Evolutionary conservation across 35 echinoderm and acorn worm species (phyloP).

Genomic region (Lytechinus variegatus): DNA sequence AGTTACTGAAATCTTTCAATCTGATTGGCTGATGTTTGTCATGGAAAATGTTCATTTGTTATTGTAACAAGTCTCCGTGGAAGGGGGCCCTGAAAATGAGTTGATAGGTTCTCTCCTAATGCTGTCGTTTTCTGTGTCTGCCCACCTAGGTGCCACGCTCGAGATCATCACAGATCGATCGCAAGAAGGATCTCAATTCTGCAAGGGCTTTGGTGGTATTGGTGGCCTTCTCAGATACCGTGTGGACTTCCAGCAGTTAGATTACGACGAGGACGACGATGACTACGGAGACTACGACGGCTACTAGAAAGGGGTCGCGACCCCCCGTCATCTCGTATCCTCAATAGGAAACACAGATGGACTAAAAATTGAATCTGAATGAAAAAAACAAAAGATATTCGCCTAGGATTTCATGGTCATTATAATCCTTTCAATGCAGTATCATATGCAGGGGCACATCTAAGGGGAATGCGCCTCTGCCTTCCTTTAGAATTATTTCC

Average conservation of each 20-base stretch:
- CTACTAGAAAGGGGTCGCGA: slow-evolving; percentile 57
- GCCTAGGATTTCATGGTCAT: slow-evolving; percentile 1
- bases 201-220: slow-evolving; percentile 98
- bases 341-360: not conserved
- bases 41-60: too few species aligned
- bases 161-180: slow-evolving; percentile 99
- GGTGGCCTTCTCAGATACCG: slow-evolving; percentile 98
- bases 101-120: too few species aligned
- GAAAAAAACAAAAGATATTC: not conserved
- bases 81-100: too few species aligned
- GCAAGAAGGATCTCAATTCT: slow-evolving; percentile 99
- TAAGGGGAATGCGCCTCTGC: too few species aligned
- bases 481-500: too few species aligned
- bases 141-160: slow-evolving; percentile 81
- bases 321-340: not conserved
- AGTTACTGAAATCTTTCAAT: too few species aligned
- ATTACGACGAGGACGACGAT: slow-evolving; percentile 73
- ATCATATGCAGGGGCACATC: too few species aligned
- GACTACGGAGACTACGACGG: slow-evolving; percentile 73
- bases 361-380: not conserved
- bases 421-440: not conserved
- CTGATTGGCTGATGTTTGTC: too few species aligned
- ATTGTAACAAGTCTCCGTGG: too few species aligned
- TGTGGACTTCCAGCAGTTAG: slow-evolving; percentile 97
- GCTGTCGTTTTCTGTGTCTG: not conserved